Conservation (phyloP, 2,888 invertebrate species). For the Caradrina clavipalpis region DNA sequence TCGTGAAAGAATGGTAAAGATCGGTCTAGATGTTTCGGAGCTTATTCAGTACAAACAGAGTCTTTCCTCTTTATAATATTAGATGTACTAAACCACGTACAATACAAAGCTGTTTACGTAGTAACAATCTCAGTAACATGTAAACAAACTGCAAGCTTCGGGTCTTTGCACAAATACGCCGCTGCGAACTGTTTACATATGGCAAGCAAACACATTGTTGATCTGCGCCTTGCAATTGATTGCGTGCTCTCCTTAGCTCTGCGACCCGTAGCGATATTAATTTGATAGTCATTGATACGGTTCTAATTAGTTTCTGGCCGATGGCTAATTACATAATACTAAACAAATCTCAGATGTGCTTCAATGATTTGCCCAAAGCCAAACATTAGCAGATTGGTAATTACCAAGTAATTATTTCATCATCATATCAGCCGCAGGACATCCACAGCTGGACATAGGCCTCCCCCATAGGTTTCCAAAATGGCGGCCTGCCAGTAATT, state of each 20-base stretch:
- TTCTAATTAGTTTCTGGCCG: background rate
- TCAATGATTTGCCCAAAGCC: background rate
- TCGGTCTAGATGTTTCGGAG: too few species aligned
- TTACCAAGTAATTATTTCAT: too few species aligned
- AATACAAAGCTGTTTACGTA: background rate
- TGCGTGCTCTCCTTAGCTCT: too few species aligned
- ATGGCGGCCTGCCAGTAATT: too few species aligned
- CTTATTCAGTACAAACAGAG: too few species aligned
- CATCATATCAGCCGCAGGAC: too few species aligned
- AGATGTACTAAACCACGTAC: background rate
- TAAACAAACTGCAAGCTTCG: slow-evolving; percentile 5
- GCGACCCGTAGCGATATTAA: background rate
- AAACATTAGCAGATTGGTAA: too few species aligned
- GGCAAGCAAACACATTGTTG: background rate
- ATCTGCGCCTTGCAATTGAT: slow-evolving; percentile 3
- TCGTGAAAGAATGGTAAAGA: too few species aligned
- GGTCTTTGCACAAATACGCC: background rate
- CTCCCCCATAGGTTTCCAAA: too few species aligned
- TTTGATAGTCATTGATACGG: background rate
- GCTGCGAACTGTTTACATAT: background rate
- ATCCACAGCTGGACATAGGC: too few species aligned
- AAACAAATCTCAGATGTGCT: background rate
- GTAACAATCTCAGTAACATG: background rate
- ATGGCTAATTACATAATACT: background rate
- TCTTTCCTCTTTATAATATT: too few species aligned